Evolutionary conservation across 2,888 invertebrate genomes (phyloP), one percentile per base, ranked within the genome.

Genomic region (Melipona bicolor): DNA sequence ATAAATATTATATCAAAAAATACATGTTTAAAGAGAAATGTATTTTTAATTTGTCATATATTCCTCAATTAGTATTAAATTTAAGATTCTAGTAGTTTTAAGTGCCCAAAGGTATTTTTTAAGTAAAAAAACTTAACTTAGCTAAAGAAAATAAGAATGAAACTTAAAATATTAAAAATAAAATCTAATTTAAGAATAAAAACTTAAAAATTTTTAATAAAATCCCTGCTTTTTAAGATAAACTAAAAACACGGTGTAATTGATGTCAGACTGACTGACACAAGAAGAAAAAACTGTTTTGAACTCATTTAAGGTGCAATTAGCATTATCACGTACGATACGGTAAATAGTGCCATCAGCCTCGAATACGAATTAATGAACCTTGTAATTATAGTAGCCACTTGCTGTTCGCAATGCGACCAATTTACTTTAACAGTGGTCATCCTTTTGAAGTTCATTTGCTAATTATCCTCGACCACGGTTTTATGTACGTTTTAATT

Each of bases 381-480:
- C 74, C 64, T 65, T 74, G 71, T 75, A 65, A 86, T 80, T 72
- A 68, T 68, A 21, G 64, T 50, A 62, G 52, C 50, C 27, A 27
- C 52, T 54, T 27, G 73, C 77, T 86, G 67, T 75, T 81, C 77
- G 67, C 74, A 68, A n/a, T 32, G 68, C 74, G 54, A 77, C 50
- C 86, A 86, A 86, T 86, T 86, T 86, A 17, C 64, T 50, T 59
- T 71, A 32, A 13, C 36, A 62, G 13, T 65, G 65, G n/a, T 72
- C 64, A 59, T 59, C 61, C 67, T 83, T 86, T 83, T 77, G 74
- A 74, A 75, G 27, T 49, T 67, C 67, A 81, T 71, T 86, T 56
- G 82, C 77, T 79, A 77, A 74, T 82, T 67, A 79, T 70, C 65
- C 24, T 65, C 49, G 19, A 69, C 13, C 73, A 72, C 52, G 54